Base-by-base conservation (phyloP, 2,113 vertebrate genomes). In the Illadopsis cleaveri region DNA sequence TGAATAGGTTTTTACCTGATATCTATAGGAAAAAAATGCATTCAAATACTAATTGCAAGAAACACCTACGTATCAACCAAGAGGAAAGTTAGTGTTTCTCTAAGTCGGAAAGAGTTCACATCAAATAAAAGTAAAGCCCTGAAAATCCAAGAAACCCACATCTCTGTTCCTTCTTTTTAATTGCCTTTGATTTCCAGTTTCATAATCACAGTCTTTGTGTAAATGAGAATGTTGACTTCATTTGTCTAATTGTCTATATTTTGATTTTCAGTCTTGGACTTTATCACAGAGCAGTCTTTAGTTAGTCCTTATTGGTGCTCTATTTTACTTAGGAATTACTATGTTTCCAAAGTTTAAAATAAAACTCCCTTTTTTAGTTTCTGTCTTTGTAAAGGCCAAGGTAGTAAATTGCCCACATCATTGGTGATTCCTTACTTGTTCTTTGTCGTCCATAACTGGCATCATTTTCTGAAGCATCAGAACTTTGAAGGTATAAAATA, bases 11-110 rank as follows among this genome's bases (percentile, higher is more conserved):
- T 93, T 91, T 69, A 40, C 6, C 15, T 50, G 37, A 24, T 48
- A 48, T 20, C 17, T 65, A 1, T 12, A 73, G 31, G 20, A 33
- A 65, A 86, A 54, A 61, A 77, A 56, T 24, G 10, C 4, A 30
- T 51, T 78, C 20, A 86, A 71, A 82, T 6, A 40, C 15, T 60
- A 44, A 57, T 70, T 61, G 27, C 4, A 51, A 86, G 83, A 48
- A 2, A 0, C 0, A 2, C 1, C 4, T 16, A 14, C 14, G 9
- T 70, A 56, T 82, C 8, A 82, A 27, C 13, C 6, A 56, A 83
- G 18, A 48, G 13, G 23, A 86, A 81, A 53, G 1, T 35, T 60
- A 56, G 5, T 16, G 3, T 70, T 73, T 17, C 1, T 5, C 1
- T 72, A 65, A 71, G 14, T 8, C 60, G 47, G 22, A 76, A 88